Evolutionary conservation across 2,888 invertebrate species (phyloP), one percentile per base, ranked within the genome.

Genomic region (Cosmia pyralina): DNA sequence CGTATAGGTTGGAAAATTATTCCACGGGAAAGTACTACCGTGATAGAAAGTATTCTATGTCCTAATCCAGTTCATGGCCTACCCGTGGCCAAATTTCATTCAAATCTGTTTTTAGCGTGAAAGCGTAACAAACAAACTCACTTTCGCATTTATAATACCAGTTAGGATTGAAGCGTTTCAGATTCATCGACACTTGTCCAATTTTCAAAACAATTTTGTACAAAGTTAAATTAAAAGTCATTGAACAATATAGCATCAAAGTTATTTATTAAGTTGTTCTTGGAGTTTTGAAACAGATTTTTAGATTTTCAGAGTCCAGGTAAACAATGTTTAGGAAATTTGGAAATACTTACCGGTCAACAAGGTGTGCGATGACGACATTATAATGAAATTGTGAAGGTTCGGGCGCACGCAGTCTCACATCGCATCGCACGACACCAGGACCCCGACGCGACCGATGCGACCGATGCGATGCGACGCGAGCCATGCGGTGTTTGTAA

Each of bases 191-290:
- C 22, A 22, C 19, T n/a, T 46, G 34, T 46, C 38, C n/a, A 62
- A 72, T 72, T 52, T 62, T 52, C 34, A 46, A 57, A 50, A 62
- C 50, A 72, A 62, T 72, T 79, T 44, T 77, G 44, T 28, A 71
- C 19, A 48, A 19, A 64, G 34, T 48, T 46, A 60, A 72, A 72
- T 78, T 65, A 53, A 55, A 77, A 65, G 60, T 72, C 44, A 60
- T 11, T 60, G 53, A 72, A 46, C 50, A 78, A 71, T n/a, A 22
- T n/a, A 77, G 69, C 52, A 62, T 69, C 52, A 48, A 77, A 70
- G 58, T 70, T 70, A 53, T 64, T 48, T 64, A 53, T 64, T 52
- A 53, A 53, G 41, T 64, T 76, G 48, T 71, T 64, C 19, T 60
- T 59, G 46, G 34, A 64, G 59, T 57, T 71, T 34, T 53, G 63